Base-by-base conservation (phyloP, 2,797 vertebrate species). In the Pangasius mekongensis region DNA sequence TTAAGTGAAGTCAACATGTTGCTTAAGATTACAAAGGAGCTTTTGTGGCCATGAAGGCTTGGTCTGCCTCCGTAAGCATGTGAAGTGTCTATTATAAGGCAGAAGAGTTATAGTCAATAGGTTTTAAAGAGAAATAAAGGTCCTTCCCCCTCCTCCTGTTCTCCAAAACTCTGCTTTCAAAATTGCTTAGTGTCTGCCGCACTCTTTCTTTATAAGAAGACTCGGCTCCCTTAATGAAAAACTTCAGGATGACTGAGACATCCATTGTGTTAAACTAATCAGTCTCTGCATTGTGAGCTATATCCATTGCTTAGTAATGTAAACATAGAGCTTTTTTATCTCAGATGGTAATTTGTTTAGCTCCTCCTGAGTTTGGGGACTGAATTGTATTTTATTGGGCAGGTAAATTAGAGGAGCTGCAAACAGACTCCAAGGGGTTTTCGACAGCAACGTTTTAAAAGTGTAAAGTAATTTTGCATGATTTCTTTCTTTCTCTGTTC, bases 201-300 rank as follows among this genome's bases (percentile, higher is more conserved):
- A 43, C 58, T 85, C 78, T 90, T 87, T 87, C 90, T 90, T 90
- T 90, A 77, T 81, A 83, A 82, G 77, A 87, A 86, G 52, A n/a
- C 73, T 86, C 87, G 76, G 36, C 87, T 90, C 87, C 86, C 82
- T 87, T 89, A 64, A 83, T 90, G 84, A 91, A 86, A 86, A 89
- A 82, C 86, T 82, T 89, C n/a, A 84, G 91, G 92, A 90, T 92
- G 92, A 92, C 87, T 93, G 89, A 92, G 82, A 90, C 88, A 88
- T 93, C 91, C 80, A 87, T 86, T 93, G 89, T 92, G 90, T 86
- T 86, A 92, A 89, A 92, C 85, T 77, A 91, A 90, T 87, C 81
- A 84, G 83, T 76, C 87, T 91, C 58, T 47, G 64, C n/a, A 30
- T 64, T 56, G 33, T 60, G 49, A 84, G 30, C 13, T 84, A 54